phyloP scores from a whole-genome alignment of 2,888 invertebrate species.

The Callimorpha dominula region DNA sequence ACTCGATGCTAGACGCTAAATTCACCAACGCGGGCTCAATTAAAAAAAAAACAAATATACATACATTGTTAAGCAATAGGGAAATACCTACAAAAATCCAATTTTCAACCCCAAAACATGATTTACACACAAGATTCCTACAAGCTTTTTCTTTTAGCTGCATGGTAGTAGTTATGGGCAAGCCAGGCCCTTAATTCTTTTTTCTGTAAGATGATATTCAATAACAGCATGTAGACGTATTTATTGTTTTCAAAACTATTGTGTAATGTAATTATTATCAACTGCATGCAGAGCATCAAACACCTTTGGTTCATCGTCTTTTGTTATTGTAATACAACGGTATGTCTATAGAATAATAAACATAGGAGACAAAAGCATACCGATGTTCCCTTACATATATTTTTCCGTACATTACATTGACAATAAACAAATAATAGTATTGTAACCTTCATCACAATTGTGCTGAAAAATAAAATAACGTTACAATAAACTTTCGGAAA shows the following conservation, averaged over 20 bases:
- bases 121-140: too few relatives aligned
- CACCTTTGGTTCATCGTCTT: not conserved
- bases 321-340: not conserved
- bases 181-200: not conserved
- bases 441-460: not conserved
- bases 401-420: not conserved
- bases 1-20: too few relatives aligned
- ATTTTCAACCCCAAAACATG: too few relatives aligned
- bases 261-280: conserved; percentile 10
- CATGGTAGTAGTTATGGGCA: too few relatives aligned
- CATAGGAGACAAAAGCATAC: not conserved
- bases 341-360: not conserved
- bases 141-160: too few relatives aligned
- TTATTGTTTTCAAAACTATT: conserved; percentile 9
- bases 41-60: too few relatives aligned
- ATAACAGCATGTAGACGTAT: not conserved
- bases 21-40: too few relatives aligned
- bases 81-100: too few relatives aligned
- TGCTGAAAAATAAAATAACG: conserved; percentile 1
- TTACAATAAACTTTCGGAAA: not conserved
- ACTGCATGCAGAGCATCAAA: not conserved
- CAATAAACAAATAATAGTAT: not conserved
- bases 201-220: not conserved
- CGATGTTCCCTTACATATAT: too few relatives aligned
- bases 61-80: too few relatives aligned